Conservation (phyloP, 2,888 invertebrate species). For the Xanthorhoe spadicearia region DNA sequence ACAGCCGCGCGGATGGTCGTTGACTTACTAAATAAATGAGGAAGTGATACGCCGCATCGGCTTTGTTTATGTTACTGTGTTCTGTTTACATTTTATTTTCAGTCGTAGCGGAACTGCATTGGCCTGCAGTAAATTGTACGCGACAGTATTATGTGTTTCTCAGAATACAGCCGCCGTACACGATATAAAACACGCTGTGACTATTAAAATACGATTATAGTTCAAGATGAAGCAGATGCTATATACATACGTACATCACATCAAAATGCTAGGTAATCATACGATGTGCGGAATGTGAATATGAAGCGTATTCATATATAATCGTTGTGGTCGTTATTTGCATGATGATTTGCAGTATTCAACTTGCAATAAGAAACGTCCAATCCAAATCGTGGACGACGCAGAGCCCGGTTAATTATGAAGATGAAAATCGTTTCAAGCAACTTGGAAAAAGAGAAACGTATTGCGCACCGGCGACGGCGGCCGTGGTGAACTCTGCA, state of each 20-base stretch:
- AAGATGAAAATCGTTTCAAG: constrained; percentile 28
- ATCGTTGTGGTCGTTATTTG: constrained; percentile 11
- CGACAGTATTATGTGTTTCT: constrained; percentile 35
- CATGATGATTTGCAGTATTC: constrained; percentile 24
- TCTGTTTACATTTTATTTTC: constrained; percentile 62
- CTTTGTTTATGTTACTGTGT: constrained; percentile 65
- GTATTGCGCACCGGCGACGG: constrained; percentile 35
- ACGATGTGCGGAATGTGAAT: constrained; percentile 7
- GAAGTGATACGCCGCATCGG: constrained; percentile 65
- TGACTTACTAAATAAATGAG: constrained; percentile 69
- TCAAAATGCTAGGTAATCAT: constrained; percentile 8
- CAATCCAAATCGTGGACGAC: constrained; percentile 21
- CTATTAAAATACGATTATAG: constrained; percentile 32
- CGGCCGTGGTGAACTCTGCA: constrained; percentile 43
- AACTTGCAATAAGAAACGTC: constrained; percentile 22
- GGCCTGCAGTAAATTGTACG: constrained; percentile 37
- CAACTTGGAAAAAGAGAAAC: constrained; percentile 39
- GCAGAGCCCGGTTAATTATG: constrained; percentile 23
- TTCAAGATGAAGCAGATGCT: constrained; percentile 30
- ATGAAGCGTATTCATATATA: neutral
- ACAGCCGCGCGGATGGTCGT: constrained; percentile 51
- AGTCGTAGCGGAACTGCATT: constrained; percentile 43
- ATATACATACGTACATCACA: neutral
- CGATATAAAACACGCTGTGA: constrained; percentile 31
- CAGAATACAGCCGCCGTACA: constrained; percentile 7